These are phyloP conservation scores for Pogona vitticeps DNA, from an alignment of 2,113 vertebrate genomes.

Conservation along the genomic window DNA sequence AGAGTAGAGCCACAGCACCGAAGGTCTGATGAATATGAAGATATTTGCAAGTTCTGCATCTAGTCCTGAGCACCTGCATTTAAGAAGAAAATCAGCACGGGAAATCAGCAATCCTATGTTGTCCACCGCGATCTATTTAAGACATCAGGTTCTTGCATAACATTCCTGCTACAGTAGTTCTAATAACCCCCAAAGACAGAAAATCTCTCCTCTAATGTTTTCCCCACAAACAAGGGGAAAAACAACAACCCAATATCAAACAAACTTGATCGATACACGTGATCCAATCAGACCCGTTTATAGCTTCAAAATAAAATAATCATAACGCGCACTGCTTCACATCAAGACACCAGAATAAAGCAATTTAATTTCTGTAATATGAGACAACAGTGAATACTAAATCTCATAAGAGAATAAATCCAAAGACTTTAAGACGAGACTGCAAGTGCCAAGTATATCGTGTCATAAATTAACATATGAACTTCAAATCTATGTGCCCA, in stretches of 20 bases:
- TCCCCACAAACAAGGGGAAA: neutral
- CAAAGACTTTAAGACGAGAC: conserved; percentile 37
- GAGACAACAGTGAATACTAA: conserved; percentile 37
- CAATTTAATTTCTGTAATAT: conserved; percentile 48
- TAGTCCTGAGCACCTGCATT: no score
- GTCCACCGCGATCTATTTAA: no score
- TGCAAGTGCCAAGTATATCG: conserved; percentile 36
- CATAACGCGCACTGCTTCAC: conserved; percentile 29
- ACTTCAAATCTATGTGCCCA: conserved; percentile 56
- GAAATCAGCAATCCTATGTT: no score
- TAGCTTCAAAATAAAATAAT: conserved; percentile 31
- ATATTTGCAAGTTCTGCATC: neutral
- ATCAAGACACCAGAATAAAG: conserved; percentile 38
- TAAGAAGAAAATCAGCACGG: no score
- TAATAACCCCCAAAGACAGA: neutral
- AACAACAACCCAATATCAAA: neutral
- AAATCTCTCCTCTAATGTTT: conserved; percentile 1
- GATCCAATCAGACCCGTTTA: neutral
- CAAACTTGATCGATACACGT: neutral
- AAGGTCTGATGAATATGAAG: neutral
- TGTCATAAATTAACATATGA: conserved; percentile 66
- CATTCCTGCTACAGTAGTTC: no score
- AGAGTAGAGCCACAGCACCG: no score
- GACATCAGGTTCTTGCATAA: no score
- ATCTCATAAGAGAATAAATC: conserved; percentile 53